Percentiles rank a stretch among this genome's conserved stretches.
Conservation (phyloP, 2,113 vertebrate genomes). For the Rhipidura dahli region DNA sequence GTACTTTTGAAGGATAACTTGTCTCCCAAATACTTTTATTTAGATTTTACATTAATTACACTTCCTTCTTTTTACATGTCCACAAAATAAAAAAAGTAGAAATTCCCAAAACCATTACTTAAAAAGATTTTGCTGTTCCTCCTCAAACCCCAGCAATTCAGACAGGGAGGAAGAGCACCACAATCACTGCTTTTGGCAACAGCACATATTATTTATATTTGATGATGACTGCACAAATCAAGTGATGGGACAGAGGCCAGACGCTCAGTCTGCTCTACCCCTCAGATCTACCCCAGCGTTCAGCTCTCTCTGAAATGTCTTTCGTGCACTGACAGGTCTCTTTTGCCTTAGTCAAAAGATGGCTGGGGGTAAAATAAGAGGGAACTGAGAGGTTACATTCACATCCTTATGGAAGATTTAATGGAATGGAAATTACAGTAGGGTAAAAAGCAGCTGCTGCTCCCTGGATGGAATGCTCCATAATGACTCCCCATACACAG, state of each 20-base stretch:
- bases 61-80: background rate
- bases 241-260: background rate
- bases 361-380: background rate
- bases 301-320: rapidly evolving
- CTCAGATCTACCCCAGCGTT: background rate
- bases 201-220: background rate
- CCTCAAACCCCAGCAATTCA: background rate
- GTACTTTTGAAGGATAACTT: background rate
- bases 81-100: background rate
- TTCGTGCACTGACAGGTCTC: rapidly evolving
- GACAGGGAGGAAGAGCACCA: background rate
- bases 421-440: background rate
- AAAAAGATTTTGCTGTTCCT: background rate
- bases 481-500: background rate
- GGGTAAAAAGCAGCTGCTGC: background rate
- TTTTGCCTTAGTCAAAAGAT: background rate
- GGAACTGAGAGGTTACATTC: background rate
- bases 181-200: background rate
- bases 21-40: background rate
- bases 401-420: background rate
- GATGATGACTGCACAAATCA: background rate
- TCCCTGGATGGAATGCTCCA: background rate
- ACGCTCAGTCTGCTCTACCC: background rate
- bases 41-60: background rate
- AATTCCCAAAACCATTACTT: background rate